A percentile compares a stretch with the other conserved stretches of the same genome.
Conservation (phyloP, 2,888 invertebrate species). For the Metallyticus violacea region DNA sequence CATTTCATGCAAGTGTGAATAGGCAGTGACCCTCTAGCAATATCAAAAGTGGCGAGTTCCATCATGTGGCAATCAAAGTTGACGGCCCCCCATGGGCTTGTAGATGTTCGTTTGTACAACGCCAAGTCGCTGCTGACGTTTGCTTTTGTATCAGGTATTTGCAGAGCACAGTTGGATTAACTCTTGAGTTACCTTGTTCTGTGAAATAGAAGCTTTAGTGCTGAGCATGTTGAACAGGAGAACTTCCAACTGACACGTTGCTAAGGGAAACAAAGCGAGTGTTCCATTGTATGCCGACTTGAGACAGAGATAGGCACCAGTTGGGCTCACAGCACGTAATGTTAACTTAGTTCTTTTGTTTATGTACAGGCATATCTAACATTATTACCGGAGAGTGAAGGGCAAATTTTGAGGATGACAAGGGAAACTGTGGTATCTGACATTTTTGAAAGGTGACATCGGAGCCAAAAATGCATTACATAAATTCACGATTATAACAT, state of each 20-base stretch:
- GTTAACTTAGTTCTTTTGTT: neutral
- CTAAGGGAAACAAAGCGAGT: neutral
- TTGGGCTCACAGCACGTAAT: no score
- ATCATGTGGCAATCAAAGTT: no score
- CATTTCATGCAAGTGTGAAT: no score
- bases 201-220: neutral
- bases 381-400: neutral
- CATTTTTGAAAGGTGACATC: no score
- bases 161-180: neutral
- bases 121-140: neutral
- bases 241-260: neutral
- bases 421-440: no score
- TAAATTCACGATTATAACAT: no score
- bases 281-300: neutral
- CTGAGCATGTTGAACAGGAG: neutral
- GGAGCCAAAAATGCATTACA: no score
- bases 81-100: no score
- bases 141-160: neutral
- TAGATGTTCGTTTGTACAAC: no score
- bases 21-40: no score
- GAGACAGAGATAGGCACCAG: neutral
- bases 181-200: neutral
- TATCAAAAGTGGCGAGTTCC: no score
- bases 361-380: neutral
- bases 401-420: no score